Evolutionary conservation across 2,797 vertebrate species (phyloP), one percentile per base, ranked within the genome.

Genomic region (Margarornis squamiger): DNA sequence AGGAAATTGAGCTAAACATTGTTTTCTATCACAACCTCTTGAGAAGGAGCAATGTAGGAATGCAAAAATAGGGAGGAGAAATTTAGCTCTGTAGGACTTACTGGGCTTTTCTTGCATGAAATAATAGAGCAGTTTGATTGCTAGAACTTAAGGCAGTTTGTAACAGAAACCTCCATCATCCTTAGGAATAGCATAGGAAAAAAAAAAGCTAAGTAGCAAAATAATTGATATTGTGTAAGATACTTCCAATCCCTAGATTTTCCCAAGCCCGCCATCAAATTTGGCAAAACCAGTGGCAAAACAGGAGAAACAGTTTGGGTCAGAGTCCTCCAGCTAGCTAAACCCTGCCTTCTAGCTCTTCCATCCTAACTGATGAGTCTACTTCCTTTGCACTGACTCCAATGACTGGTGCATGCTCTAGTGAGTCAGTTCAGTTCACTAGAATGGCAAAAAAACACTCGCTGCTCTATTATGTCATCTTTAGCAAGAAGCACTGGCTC

Each of bases 1-100:
- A 84, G 95, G 88, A 97, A 97, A 95, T 96, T 1, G 5, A 95
- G 88, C 88, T 96, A 83, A 95, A 90, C 86, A 36, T 86, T 95
- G 55, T 80, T 94, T 92, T 95, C 67, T 90, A 43, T 55, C 55
- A 79, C 71, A 75, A 51, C 41, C 63, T 88, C 90, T 90, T 73
- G 91, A 96, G 82, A 92, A 92, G 36, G 59, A 82, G 57, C 59
- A 82, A 46, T 34, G 48, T 45, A 73, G 32, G 32, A 88, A 92
- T 70, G 41, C 7, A 84, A 75, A 94, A 95, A 54, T 8, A 72
- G 7, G 59, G 34, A 90, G 54, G 36, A 72, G 9, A 91, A 91
- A 86, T 75, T 68, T 79, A 81, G 59, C 46, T 86, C 46, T 72
- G 5, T 39, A 65, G 11, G 23, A 20, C 12, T 72, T 75, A 71